A percentile compares a stretch with the other conserved stretches of the same genome.
Evolutionary conservation across 2,888 invertebrate genomes (phyloP).

Genomic region (Andrena praecox): DNA sequence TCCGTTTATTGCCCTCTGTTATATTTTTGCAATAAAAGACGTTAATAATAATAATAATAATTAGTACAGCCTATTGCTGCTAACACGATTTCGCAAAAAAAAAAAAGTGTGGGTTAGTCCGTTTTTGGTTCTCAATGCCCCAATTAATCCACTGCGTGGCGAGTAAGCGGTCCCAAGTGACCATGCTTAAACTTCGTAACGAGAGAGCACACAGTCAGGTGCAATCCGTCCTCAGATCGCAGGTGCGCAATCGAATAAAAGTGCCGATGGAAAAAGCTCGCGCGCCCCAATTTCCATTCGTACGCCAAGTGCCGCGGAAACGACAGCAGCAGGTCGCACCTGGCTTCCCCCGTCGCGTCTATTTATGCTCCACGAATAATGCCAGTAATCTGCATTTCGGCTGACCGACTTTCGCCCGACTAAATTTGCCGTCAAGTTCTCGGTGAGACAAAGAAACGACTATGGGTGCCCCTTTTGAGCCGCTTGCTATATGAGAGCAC

Average conservation of each 20-base stretch:
- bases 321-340: conserved; percentile 73
- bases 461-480: neutral
- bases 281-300: conserved; percentile 69
- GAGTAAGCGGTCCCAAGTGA: neutral
- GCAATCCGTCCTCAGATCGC: conserved; percentile 29
- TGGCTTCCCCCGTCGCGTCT: conserved; percentile 70
- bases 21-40: no score
- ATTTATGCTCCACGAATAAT: conserved; percentile 69
- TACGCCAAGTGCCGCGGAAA: conserved; percentile 65
- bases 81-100: no score
- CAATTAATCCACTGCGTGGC: neutral
- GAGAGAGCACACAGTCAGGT: conserved; percentile 17
- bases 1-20: no score
- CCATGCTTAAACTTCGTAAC: neutral
- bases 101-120: no score
- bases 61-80: no score
- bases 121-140: no score
- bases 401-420: conserved; percentile 62
- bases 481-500: conserved; percentile 26
- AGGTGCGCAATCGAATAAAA: conserved; percentile 23
- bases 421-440: conserved; percentile 63
- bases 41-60: no score
- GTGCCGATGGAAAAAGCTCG: neutral
- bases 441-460: conserved; percentile 51
- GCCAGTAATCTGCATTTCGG: conserved; percentile 56